Percentiles rank a stretch among this genome's conserved stretches.
phyloP scores from a whole-genome alignment of 2,888 invertebrate genomes.

The Pinctada fucata region DNA sequence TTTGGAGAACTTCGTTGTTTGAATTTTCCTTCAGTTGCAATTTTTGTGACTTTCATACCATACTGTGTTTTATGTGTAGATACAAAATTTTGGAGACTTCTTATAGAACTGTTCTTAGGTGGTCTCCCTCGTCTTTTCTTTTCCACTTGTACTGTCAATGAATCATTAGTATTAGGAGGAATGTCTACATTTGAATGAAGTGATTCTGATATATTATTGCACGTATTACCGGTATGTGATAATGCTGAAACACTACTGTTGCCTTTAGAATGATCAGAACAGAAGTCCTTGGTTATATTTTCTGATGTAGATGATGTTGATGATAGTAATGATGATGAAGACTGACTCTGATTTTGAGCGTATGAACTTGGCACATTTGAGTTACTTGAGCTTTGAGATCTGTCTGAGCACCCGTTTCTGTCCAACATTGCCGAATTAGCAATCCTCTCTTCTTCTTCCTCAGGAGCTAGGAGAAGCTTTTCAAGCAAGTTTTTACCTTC shows the following conservation, averaged over 20 bases:
- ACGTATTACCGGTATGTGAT: background rate
- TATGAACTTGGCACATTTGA: background rate
- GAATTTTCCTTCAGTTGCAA: slow-evolving; percentile 25
- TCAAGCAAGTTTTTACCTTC: slow-evolving; percentile 11
- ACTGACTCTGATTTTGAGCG: slow-evolving; percentile 1
- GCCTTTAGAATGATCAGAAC: too few species aligned
- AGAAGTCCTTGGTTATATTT: background rate
- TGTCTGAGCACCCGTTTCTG: background rate
- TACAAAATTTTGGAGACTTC: slow-evolving; percentile 28
- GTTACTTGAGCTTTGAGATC: background rate
- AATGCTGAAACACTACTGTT: background rate
- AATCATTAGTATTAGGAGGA: background rate
- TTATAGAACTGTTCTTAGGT: background rate
- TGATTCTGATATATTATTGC: background rate
- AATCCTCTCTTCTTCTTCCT: slow-evolving; percentile 1
- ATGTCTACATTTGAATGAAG: background rate
- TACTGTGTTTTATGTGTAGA: slow-evolving; percentile 22
- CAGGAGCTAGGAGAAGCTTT: slow-evolving; percentile 21
- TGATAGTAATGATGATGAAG: slow-evolving; percentile 9
- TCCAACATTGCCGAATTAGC: background rate
- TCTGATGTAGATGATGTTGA: background rate
- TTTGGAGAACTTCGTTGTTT: background rate
- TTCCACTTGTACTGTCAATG: background rate
- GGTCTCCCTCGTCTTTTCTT: background rate
- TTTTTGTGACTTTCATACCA: slow-evolving; percentile 20